phyloP scores from a whole-genome alignment of 2,797 vertebrate genomes.

The Typhlichthys subterraneus region DNA sequence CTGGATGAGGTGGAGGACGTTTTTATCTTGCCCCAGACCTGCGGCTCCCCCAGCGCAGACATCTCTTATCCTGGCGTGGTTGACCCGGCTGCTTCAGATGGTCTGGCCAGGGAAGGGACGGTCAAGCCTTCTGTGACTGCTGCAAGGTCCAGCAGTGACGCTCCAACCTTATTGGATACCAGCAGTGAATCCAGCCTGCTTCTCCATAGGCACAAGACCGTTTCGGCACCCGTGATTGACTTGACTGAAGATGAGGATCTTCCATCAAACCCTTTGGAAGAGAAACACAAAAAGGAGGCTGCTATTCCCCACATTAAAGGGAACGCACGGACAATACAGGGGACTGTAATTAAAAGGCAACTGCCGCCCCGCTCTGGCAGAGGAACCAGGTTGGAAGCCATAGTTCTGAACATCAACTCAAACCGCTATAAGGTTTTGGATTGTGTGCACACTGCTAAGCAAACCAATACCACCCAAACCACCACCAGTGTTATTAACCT shows the following conservation, averaged over 20 bases:
- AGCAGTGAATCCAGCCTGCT: constrained; percentile 29
- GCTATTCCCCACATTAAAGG: constrained; percentile 58
- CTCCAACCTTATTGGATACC: constrained; percentile 28
- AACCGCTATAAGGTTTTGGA: constrained; percentile 66
- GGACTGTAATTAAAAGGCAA: constrained; percentile 57
- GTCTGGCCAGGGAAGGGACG: constrained; percentile 24
- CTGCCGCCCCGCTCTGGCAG: constrained; percentile 70
- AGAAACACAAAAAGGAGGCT: constrained; percentile 21
- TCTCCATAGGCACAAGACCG: constrained; percentile 14
- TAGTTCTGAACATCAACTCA: constrained; percentile 80
- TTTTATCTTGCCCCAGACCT: constrained; percentile 70
- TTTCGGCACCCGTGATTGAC: constrained; percentile 43
- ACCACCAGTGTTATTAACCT: constrained; percentile 8
- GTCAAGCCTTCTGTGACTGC: constrained; percentile 22
- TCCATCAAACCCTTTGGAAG: constrained; percentile 32
- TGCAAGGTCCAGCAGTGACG: constrained; percentile 25
- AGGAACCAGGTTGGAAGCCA: constrained; percentile 73
- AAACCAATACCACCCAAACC: constrained; percentile 37
- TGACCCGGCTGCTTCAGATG: constrained; percentile 29
- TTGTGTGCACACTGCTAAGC: constrained; percentile 53
- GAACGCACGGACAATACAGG: constrained; percentile 45
- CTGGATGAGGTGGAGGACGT: constrained; percentile 62
- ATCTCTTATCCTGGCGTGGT: constrained; percentile 37
- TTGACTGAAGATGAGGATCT: constrained; percentile 45
- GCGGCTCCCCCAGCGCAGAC: constrained; percentile 63